A percentile compares a stretch with the other conserved stretches of the same genome.
These are phyloP conservation scores for Aphelenchoides fujianensis DNA, from an alignment of 1,140 invertebrate genomes.

Conservation along the genomic window DNA sequence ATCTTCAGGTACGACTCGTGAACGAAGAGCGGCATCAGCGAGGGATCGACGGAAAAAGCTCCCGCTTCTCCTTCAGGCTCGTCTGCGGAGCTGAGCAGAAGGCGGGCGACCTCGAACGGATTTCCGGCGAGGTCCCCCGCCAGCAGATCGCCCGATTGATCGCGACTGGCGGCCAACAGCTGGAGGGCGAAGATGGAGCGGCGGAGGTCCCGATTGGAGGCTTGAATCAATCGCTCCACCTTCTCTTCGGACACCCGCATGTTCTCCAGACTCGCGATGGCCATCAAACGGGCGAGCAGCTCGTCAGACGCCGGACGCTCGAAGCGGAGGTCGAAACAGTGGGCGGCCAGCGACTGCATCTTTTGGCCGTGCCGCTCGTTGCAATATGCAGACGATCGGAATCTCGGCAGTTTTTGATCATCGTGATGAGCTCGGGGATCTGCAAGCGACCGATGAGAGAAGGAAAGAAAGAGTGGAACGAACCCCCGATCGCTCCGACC, in stretches of 20 bases:
- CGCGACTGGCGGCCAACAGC: constrained; percentile 34
- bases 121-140: constrained; percentile 51
- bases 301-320: constrained; percentile 79
- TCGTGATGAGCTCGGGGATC: constrained; percentile 75
- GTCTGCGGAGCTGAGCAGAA: constrained; percentile 74
- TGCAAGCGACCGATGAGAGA: constrained; percentile 17
- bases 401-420: constrained; percentile 86
- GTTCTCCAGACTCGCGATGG: constrained; percentile 85
- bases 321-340: constrained; percentile 90
- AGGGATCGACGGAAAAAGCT: constrained; percentile 97
- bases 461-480: constrained; percentile 64
- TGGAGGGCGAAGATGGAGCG: constrained; percentile 76
- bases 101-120: constrained; percentile 86
- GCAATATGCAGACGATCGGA: constrained; percentile 96
- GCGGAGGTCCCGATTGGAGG: constrained; percentile 85
- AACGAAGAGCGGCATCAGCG: constrained; percentile 86
- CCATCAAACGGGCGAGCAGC: constrained; percentile 86
- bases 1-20: constrained; percentile 87
- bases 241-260: constrained; percentile 76
- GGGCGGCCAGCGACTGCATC: constrained; percentile 85
- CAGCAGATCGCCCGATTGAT: constrained; percentile 12
- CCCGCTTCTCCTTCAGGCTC: constrained; percentile 75
- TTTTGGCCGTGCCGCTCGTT: constrained; percentile 92
- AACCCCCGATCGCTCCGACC: constrained; percentile 93
- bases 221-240: constrained; percentile 78